These are phyloP conservation scores for Dasyornis broadbenti DNA, from an alignment of 2,113 vertebrate species.

Conservation along the genomic window DNA sequence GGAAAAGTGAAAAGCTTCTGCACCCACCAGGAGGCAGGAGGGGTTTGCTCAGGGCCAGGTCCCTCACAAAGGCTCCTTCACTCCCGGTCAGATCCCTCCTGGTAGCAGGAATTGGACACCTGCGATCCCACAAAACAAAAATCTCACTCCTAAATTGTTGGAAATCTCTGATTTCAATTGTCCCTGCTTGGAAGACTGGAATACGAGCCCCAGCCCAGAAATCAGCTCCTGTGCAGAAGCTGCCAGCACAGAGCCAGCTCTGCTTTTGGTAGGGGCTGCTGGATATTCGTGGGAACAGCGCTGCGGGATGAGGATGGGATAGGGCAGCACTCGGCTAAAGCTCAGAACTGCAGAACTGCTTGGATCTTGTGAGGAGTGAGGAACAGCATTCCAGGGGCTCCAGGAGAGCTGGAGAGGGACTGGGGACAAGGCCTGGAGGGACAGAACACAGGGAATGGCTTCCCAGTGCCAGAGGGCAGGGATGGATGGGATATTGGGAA, in stretches of 20 bases:
- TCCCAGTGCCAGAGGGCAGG: too few species aligned
- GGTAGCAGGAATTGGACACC: too few species aligned
- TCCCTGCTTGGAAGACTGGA: not conserved
- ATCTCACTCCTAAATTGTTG: not conserved
- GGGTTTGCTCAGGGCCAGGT: not conserved
- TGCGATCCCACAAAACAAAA: not conserved
- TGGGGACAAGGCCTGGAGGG: not conserved
- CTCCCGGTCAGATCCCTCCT: not conserved
- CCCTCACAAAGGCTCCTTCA: not conserved
- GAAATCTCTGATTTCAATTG: not conserved
- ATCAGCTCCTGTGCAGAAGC: not conserved
- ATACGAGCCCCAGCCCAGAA: not conserved
- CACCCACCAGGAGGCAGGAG: not conserved
- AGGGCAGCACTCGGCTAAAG: not conserved
- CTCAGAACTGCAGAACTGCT: too few species aligned
- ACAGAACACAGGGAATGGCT: not conserved
- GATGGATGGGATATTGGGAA: too few species aligned
- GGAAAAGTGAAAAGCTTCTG: not conserved
- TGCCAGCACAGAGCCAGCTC: not conserved
- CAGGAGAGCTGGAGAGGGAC: not conserved
- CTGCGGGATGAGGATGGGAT: rapidly evolving
- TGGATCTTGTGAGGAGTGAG: too few species aligned
- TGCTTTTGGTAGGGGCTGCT: not conserved
- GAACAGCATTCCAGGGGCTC: not conserved
- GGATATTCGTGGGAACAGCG: rapidly evolving